Conservation (phyloP, 37 sponge, comb jelly and placozoan species). For the Spongilla lacustris region DNA sequence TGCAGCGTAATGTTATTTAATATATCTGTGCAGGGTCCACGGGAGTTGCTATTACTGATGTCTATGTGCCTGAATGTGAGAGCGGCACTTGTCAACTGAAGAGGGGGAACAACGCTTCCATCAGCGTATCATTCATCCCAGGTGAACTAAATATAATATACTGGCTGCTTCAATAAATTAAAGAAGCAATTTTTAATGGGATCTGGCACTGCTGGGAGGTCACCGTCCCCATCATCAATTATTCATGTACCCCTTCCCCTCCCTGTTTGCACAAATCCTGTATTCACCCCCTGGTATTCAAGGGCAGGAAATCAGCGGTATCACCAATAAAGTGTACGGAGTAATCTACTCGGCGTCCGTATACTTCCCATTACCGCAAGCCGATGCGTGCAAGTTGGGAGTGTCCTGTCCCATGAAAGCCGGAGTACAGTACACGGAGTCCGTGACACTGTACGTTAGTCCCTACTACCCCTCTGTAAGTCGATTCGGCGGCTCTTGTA, state of each 20-base stretch:
- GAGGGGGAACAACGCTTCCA: constrained; percentile 26
- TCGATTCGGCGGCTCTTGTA: not conserved
- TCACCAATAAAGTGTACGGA: constrained; percentile 25
- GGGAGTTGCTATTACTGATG: constrained; percentile 8
- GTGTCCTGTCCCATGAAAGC: constrained; percentile 14
- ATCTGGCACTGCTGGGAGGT: no score
- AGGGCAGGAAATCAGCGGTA: not conserved
- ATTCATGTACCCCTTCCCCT: no score
- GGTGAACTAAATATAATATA: not conserved
- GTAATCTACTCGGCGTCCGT: constrained; percentile 6
- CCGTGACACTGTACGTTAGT: not conserved
- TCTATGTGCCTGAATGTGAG: constrained; percentile 17
- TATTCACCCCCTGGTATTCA: no score
- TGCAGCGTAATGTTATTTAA: not conserved
- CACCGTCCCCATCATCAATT: no score
- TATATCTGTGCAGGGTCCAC: not conserved
- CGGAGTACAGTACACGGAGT: not conserved
- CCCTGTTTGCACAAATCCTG: no score
- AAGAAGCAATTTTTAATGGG: not conserved
- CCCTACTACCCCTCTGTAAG: constrained; percentile 20
- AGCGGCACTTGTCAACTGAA: constrained; percentile 25
- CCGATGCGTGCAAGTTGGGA: constrained; percentile 31
- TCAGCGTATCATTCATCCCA: constrained; percentile 10
- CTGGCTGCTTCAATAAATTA: no score
- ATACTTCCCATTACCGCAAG: not conserved